Evolutionary conservation across 2,888 invertebrate species (phyloP).

Genomic region (Acanthoscelides obtectus): DNA sequence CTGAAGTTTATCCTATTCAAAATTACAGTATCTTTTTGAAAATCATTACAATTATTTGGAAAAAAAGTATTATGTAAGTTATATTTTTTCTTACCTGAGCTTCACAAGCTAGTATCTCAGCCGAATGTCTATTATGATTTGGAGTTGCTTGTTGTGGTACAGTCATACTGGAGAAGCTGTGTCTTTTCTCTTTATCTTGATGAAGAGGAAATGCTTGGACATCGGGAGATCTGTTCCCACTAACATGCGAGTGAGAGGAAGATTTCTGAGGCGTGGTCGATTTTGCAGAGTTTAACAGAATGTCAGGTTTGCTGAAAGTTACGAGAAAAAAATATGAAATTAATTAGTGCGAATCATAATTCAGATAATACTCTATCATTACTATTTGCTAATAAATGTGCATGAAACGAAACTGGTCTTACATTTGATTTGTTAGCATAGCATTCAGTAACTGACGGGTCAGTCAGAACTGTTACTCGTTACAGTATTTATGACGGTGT

Average conservation of each 20-base stretch:
- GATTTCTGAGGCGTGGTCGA: conserved; percentile 24
- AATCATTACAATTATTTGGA: too few relatives aligned
- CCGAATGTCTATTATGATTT: conserved; percentile 58
- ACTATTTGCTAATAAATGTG: too few relatives aligned
- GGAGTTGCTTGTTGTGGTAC: conserved; percentile 43
- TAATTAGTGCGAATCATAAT: too few relatives aligned
- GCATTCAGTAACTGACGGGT: too few relatives aligned
- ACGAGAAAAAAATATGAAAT: background rate
- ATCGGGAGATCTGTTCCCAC: conserved; percentile 15
- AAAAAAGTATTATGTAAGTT: too few relatives aligned
- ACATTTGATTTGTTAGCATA: too few relatives aligned
- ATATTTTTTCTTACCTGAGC: conserved; percentile 24
- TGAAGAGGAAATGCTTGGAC: conserved; percentile 29
- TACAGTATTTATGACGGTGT: too few relatives aligned
- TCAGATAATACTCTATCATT: too few relatives aligned
- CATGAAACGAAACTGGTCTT: too few relatives aligned
- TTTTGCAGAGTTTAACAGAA: conserved; percentile 25
- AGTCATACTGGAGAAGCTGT: conserved; percentile 53
- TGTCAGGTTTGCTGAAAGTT: conserved; percentile 32
- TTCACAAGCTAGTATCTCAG: conserved; percentile 59
- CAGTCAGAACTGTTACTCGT: too few relatives aligned
- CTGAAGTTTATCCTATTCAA: too few relatives aligned
- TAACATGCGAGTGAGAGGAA: conserved; percentile 21
- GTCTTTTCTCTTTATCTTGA: conserved; percentile 52
- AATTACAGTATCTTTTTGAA: too few relatives aligned